phyloP scores from a whole-genome alignment of 2,113 vertebrate genomes.

The Psittacus erithacus region DNA sequence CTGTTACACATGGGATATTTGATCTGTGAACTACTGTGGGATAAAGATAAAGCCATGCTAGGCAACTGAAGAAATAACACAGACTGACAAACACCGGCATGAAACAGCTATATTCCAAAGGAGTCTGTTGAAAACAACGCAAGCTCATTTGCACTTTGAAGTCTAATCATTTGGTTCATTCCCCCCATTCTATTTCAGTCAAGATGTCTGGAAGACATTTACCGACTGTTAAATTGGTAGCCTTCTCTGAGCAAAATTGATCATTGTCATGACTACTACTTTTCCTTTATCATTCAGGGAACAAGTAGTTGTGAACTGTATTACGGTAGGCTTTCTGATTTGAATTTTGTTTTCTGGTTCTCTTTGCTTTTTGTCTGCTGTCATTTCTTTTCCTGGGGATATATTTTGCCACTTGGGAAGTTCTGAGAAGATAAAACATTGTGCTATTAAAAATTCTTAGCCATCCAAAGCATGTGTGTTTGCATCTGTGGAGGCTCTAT shows the following conservation, averaged over 20 bases:
- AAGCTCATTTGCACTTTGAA: neutral
- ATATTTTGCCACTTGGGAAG: slow-evolving; percentile 41
- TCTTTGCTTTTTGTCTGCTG: neutral
- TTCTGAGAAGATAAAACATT: slow-evolving; percentile 45
- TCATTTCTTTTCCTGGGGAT: slow-evolving; percentile 43
- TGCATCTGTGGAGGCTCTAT: slow-evolving; percentile 42
- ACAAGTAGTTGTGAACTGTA: neutral
- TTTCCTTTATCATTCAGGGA: slow-evolving; percentile 28
- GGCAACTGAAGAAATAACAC: neutral
- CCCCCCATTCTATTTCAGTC: neutral
- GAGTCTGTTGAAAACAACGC: neutral
- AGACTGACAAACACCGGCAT: neutral
- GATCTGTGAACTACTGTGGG: neutral
- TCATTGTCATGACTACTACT: slow-evolving; percentile 3
- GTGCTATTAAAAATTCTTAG: slow-evolving; percentile 23
- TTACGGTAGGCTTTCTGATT: neutral
- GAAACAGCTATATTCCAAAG: neutral
- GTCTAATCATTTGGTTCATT: slow-evolving; percentile 28
- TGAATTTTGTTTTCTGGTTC: slow-evolving; percentile 52
- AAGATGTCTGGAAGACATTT: neutral
- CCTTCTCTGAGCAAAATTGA: neutral
- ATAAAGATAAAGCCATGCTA: neutral
- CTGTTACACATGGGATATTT: neutral
- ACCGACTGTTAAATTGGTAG: slow-evolving; percentile 5
- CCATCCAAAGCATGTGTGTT: slow-evolving; percentile 41